Evolutionary conservation across 2,888 invertebrate species (phyloP).

Genomic region (Blastobasis lacticolella): DNA sequence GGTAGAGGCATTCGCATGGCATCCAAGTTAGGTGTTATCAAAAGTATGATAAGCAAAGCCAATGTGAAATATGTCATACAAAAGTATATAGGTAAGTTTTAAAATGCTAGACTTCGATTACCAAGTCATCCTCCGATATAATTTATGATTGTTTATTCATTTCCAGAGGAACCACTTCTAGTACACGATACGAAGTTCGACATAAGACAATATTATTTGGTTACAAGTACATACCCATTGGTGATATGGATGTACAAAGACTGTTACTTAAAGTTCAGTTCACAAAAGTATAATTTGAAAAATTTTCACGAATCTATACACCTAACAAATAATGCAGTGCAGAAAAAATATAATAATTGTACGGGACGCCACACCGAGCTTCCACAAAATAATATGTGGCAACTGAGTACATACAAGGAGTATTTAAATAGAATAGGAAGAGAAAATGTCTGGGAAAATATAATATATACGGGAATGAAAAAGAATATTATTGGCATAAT

Average conservation of each 20-base stretch:
- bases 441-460: constrained; percentile 78
- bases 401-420: constrained; percentile 79
- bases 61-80: constrained; percentile 85
- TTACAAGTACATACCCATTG: constrained; percentile 84
- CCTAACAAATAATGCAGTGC: constrained; percentile 90
- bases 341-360: constrained; percentile 79
- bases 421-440: constrained; percentile 74
- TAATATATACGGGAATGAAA: constrained; percentile 89
- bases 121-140: not conserved
- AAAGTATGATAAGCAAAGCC: constrained; percentile 74
- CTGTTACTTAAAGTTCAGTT: constrained; percentile 90
- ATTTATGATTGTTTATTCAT: not conserved
- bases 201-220: constrained; percentile 91
- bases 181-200: constrained; percentile 93
- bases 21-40: constrained; percentile 81
- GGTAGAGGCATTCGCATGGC: constrained; percentile 89
- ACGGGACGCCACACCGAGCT: constrained; percentile 73
- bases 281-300: constrained; percentile 83
- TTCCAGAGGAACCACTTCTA: constrained; percentile 84
- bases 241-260: constrained; percentile 91
- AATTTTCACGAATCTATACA: constrained; percentile 90
- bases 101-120: not conserved
- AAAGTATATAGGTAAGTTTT: constrained; percentile 87
- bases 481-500: constrained; percentile 87
- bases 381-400: constrained; percentile 91